Conservation (phyloP, 2,797 vertebrate genomes). For the Gymnoscopelus microlampas region DNA sequence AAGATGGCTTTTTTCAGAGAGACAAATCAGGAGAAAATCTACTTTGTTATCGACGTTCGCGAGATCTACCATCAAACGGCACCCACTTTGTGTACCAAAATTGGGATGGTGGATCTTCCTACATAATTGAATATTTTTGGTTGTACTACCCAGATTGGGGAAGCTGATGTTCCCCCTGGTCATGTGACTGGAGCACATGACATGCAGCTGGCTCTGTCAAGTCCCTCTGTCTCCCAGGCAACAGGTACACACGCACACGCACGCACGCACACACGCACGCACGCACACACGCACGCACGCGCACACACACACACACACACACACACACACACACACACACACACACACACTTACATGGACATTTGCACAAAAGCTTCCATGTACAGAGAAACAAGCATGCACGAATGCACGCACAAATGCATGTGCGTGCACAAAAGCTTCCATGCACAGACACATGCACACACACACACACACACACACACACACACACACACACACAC, state of each 20-base stretch:
- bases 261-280: not conserved
- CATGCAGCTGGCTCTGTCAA: slow-evolving; percentile 84
- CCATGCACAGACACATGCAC: too few relatives aligned
- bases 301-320: not conserved
- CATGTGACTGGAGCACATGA: slow-evolving; percentile 89
- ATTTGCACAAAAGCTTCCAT: not conserved
- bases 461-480: too few relatives aligned
- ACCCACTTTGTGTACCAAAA: not conserved
- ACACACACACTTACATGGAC: too few relatives aligned
- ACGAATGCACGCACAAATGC: not conserved
- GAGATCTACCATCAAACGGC: too few relatives aligned
- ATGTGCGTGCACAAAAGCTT: too few relatives aligned
- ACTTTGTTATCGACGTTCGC: too few relatives aligned
- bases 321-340: too few relatives aligned
- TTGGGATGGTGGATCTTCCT: not conserved
- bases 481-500: too few relatives aligned
- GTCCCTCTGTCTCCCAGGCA: slow-evolving; percentile 88
- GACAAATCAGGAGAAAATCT: too few relatives aligned
- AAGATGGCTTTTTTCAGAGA: too few relatives aligned
- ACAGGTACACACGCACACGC: slow-evolving; percentile 81
- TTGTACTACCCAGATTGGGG: slow-evolving; percentile 83
- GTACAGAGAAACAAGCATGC: too few relatives aligned
- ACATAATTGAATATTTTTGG: slow-evolving; percentile 7
- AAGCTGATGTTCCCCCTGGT: slow-evolving; percentile 85
- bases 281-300: too few relatives aligned